Base-by-base conservation (phyloP, 2,888 invertebrate genomes). In the Cosmorhoe ocellata region DNA sequence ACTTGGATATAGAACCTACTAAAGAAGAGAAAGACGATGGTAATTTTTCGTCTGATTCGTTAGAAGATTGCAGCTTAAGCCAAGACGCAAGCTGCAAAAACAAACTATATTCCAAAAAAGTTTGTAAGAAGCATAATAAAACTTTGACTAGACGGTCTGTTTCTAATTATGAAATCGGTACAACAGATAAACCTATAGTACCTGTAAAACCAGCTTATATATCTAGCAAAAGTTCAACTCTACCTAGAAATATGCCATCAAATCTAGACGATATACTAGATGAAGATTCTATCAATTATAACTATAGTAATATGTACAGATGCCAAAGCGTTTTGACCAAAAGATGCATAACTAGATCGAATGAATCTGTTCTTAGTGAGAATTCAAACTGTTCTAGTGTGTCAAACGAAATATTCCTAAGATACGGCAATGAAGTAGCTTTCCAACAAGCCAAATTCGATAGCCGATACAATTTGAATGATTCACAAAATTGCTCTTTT, bases 21-120 rank as follows among this genome's bases (percentile, higher is more conserved):
- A 87, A 80, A 64, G 83, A 86, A 56, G 74, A 73, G 36, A 88
- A 90, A 49, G 94, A 93, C 0, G 94, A 94, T 34, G 94, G 93
- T 0, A 94, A 94, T 66, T 95, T 95, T 64, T 95, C 95, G 40
- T 95, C 95, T 0, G 96, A 96, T 81, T 95, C 95, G 0, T 79
- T 96, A 42, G 95, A 96, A 80, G 95, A 94, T 56, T 93, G 92
- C 66, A 92, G 93, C 69, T 76, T 93, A 0, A 91, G 91, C 58
- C 87, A 91, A 64, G 91, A 91, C 37, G 84, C 81, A 9, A 89
- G 87, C 57, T 89, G 89, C 59, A 80, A 90, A 63, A 91, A 90
- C 50, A 91, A 91, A 67, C 70, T 75, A 53, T 92, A 74, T 71
- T 92, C 81, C 5, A 92, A 92, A 64, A 89, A 87, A 61, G 74